A percentile compares a stretch with the other conserved stretches of the same genome.
Conservation (phyloP, 2,888 invertebrate species). For the Phlogophora meticulosa region DNA sequence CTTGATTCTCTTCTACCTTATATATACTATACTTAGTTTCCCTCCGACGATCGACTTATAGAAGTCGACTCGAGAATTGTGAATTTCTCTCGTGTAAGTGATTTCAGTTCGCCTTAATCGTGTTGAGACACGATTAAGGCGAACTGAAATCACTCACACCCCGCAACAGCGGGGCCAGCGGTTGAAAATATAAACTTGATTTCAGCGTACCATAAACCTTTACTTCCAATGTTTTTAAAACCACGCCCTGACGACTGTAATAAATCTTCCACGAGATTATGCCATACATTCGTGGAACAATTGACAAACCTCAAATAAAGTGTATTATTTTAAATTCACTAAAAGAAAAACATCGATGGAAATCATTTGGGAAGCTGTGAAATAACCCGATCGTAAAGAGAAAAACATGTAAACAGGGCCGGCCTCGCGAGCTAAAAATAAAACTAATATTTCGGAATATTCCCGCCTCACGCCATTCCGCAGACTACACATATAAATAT, state of each 20-base stretch:
- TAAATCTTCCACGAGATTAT: background rate
- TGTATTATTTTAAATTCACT: conserved; percentile 7
- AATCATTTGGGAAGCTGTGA: conserved; percentile 64
- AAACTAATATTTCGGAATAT: conserved; percentile 82
- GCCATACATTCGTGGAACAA: conserved; percentile 10
- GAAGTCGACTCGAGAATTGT: too few relatives aligned
- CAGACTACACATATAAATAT: conserved; percentile 76
- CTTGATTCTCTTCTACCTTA: too few relatives aligned
- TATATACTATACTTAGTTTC: too few relatives aligned
- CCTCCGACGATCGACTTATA: too few relatives aligned
- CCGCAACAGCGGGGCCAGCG: too few relatives aligned
- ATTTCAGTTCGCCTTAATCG: too few relatives aligned
- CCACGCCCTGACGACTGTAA: background rate
- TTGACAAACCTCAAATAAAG: conserved; percentile 24
- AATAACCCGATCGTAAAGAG: conserved; percentile 80
- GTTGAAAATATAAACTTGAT: too few relatives aligned
- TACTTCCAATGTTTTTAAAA: background rate
- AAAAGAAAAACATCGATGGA: conserved; percentile 40
- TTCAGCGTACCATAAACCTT: background rate
- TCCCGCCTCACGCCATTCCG: conserved; percentile 73
- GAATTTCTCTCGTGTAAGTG: too few relatives aligned
- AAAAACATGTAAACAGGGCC: conserved; percentile 87
- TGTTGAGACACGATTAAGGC: too few relatives aligned
- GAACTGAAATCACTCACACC: too few relatives aligned
- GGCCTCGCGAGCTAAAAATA: conserved; percentile 87